Percentiles rank a stretch among this genome's conserved stretches.
phyloP scores from a whole-genome alignment of 2,888 invertebrate genomes.

The Phlogophora meticulosa region DNA sequence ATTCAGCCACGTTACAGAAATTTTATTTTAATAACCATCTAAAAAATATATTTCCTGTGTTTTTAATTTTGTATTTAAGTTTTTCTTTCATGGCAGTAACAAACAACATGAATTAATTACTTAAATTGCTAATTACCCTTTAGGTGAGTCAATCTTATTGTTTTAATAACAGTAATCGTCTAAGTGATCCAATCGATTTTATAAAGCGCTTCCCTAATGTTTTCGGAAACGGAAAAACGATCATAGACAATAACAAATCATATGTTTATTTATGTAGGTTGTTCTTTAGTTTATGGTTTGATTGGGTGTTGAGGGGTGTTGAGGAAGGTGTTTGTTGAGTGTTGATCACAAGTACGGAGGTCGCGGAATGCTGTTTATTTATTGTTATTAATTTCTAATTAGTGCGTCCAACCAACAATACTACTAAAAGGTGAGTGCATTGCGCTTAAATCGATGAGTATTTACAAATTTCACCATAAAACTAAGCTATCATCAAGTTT shows the following conservation, averaged over 20 bases:
- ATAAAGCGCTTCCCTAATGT: conserved; percentile 45
- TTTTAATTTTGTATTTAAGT: too few relatives aligned
- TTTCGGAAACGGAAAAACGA: conserved; percentile 72
- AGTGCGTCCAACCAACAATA: conserved; percentile 80
- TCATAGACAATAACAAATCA: conserved; percentile 79
- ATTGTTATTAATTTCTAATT: conserved; percentile 85
- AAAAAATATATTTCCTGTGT: too few relatives aligned
- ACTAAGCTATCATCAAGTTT: conserved; percentile 51
- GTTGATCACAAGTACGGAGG: conserved; percentile 82
- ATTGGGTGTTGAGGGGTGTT: conserved; percentile 88
- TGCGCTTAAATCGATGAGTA: conserved; percentile 26
- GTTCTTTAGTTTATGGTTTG: conserved; percentile 87
- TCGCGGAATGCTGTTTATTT: conserved; percentile 89
- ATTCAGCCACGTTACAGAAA: conserved; percentile 57
- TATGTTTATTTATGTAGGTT: conserved; percentile 90
- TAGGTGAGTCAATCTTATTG: too few relatives aligned
- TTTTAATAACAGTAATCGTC: conserved; percentile 13
- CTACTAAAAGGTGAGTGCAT: conserved; percentile 79
- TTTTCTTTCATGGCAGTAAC: too few relatives aligned
- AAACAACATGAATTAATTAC: neutral
- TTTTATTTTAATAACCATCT: neutral
- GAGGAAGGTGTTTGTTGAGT: conserved; percentile 86
- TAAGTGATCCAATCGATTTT: neutral
- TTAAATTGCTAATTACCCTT: too few relatives aligned
- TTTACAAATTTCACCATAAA: conserved; percentile 40